These are phyloP conservation scores for Salvator merianae DNA, from an alignment of 2,113 vertebrate species.

Conservation along the genomic window DNA sequence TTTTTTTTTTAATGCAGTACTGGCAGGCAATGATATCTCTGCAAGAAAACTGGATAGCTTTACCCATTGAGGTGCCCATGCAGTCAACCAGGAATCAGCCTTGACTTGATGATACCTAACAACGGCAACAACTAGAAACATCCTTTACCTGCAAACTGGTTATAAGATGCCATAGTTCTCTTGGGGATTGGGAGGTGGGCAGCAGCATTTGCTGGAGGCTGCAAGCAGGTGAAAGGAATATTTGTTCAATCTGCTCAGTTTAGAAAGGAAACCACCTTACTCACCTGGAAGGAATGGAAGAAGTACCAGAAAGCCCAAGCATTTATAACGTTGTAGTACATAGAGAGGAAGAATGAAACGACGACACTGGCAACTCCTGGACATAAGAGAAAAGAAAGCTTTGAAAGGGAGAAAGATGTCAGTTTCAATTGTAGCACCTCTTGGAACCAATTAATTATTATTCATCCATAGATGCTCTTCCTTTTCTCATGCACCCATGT, in stretches of 20 bases:
- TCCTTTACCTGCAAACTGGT: neutral
- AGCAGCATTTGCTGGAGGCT: too few relatives aligned
- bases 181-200: too few relatives aligned
- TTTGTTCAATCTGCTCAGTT: neutral
- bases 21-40: too few relatives aligned
- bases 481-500: neutral
- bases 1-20: too few relatives aligned
- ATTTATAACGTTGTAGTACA: slow-evolving; percentile 94
- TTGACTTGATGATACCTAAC: too few relatives aligned
- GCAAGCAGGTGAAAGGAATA: neutral
- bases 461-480: too few relatives aligned
- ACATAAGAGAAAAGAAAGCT: neutral
- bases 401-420: neutral
- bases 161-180: neutral
- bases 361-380: slow-evolving; percentile 88
- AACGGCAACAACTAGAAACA: too few relatives aligned
- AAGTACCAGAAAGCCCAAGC: slow-evolving; percentile 98
- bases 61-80: too few relatives aligned
- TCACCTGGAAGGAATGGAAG: slow-evolving; percentile 95
- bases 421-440: neutral
- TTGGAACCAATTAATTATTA: neutral
- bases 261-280: slow-evolving; percentile 10
- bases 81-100: too few relatives aligned
- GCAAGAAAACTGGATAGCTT: too few relatives aligned
- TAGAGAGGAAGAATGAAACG: slow-evolving; percentile 87